Base-by-base conservation (phyloP, 2,113 vertebrate species). In the Elanoides forficatus region DNA sequence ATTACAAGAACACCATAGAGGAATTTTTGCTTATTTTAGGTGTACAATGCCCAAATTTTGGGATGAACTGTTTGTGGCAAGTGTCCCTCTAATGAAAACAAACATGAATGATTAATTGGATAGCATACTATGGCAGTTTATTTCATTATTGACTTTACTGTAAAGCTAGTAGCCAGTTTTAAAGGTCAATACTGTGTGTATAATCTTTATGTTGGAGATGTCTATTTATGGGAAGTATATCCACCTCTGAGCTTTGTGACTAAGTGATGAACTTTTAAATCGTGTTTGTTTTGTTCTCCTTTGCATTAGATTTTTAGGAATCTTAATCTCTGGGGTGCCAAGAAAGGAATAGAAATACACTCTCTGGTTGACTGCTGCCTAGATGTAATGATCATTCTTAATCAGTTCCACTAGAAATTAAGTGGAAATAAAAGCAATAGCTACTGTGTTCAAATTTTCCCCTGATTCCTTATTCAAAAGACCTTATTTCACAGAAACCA, bases 401-500 rank as follows among this genome's bases (percentile, higher is more conserved):
- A 97, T 94, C 94, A 96, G 81, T 94, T 97, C 93, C 71, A 56
- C 89, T 87, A 95, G 74, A 94, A 95, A 89, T 95, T 89, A 86
- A 86, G 74, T 76, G 40, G 80, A 88, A 91, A 93, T 85, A 95
- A 94, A 79, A 79, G 85, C 45, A 60, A 65, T 84, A 91, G 79
- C 68, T n/a, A 88, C 36, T 4, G 2, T 22, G 50, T 86, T 94
- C 47, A 87, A 70, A 85, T 93, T 78, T 85, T 20, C 36, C 52
- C 52, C 50, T 15, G 26, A 56, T 87, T 87, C 74, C 47, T 58
- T 81, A 71, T 90, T 96, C 90, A 86, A 53, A 94, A 91, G 76
- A 82, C 81, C 58, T 81, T 80, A 56, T 89, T 97, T 85, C 58
- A 86, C 78, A 91, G 75, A 85, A 94, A 87, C 40, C 53, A 65